Percentiles rank a stretch among this genome's conserved stretches.
Conservation (phyloP, 1,140 invertebrate species). For the Drosophila kanapiae region DNA sequence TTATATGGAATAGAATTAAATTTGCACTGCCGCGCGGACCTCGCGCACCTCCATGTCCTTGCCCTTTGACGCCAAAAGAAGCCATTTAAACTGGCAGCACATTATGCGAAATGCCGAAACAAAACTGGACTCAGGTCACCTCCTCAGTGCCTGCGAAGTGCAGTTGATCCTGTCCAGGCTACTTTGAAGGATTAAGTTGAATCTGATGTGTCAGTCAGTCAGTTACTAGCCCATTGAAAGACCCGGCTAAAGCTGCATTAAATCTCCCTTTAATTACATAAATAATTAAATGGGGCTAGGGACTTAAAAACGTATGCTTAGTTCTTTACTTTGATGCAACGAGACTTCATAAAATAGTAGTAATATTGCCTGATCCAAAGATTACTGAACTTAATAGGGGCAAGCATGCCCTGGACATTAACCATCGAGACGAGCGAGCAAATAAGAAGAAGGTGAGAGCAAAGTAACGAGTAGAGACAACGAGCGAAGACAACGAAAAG, state of each 20-base stretch:
- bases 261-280: neutral
- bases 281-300: neutral
- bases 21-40: conserved; percentile 47
- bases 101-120: conserved; percentile 31
- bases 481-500: neutral
- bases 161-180: neutral
- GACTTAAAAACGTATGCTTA: neutral
- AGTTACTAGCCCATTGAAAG: neutral
- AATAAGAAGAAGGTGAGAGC: too few species aligned
- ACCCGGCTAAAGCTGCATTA: too few species aligned
- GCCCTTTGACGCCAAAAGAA: conserved; percentile 48
- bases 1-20: conserved; percentile 73
- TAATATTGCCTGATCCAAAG: neutral
- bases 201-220: neutral
- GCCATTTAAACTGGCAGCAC: conserved; percentile 51
- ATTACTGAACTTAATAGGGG: neutral
- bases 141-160: neutral
- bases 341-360: neutral
- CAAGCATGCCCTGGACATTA: neutral
- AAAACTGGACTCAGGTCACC: neutral
- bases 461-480: neutral
- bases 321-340: neutral
- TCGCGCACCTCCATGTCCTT: neutral
- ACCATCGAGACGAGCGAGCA: neutral
- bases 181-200: conserved; percentile 1